Evolutionary conservation across 2,888 invertebrate species (phyloP).

Genomic region (Cylloceria caligata): DNA sequence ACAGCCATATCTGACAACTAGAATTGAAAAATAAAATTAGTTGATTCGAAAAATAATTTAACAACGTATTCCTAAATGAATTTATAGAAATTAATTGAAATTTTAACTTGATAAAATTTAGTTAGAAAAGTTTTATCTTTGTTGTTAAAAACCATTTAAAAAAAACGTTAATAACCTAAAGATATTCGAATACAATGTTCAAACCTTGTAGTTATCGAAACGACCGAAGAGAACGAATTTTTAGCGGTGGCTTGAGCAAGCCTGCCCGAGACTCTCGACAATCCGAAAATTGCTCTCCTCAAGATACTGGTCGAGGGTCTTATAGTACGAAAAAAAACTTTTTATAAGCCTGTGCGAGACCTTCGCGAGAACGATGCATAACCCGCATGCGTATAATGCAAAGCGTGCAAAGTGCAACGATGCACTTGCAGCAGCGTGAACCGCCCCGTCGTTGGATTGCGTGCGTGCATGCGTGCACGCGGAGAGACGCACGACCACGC

Average conservation of each 20-base stretch:
- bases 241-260: conserved; percentile 5
- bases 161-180: no score
- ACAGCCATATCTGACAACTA: no score
- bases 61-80: no score
- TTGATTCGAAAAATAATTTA: no score
- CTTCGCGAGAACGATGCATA: conserved; percentile 41
- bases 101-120: no score
- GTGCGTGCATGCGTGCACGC: conserved; percentile 35
- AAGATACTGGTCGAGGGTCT: conserved; percentile 17
- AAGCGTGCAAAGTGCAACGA: conserved; percentile 52
- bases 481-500: conserved; percentile 33
- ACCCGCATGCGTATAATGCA: conserved; percentile 58
- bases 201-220: conserved; percentile 9
- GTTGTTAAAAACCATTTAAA: no score
- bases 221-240: not conserved
- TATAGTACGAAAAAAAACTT: conserved; percentile 34
- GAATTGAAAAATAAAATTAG: no score
- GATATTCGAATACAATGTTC: conserved; percentile 11
- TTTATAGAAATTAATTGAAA: no score
- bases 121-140: no score
- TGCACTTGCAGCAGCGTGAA: conserved; percentile 46
- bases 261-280: not conserved
- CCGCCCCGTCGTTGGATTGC: conserved; percentile 28
- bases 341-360: conserved; percentile 50
- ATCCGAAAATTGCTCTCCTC: conserved; percentile 18